Evolutionary conservation across 2,113 vertebrate species (phyloP).

Genomic region (Irena cyanogastra): DNA sequence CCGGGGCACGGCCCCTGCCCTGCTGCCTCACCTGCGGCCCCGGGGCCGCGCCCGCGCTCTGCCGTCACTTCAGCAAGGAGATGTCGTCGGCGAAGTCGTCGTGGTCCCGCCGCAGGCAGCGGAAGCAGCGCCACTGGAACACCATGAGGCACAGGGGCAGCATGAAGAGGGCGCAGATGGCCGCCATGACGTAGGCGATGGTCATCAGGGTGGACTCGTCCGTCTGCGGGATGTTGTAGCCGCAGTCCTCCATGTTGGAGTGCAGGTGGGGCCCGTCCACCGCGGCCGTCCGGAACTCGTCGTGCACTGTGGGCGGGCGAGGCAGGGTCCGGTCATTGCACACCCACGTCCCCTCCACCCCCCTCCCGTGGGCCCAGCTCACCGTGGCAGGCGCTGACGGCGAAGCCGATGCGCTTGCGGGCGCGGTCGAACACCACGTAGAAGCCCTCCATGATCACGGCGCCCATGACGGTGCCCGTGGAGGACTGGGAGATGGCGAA

Average conservation of each 20-base stretch:
- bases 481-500: slow-evolving; percentile 96
- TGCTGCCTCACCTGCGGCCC: background rate
- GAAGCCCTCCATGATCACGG: slow-evolving; percentile 98
- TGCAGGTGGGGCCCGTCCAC: slow-evolving; percentile 89
- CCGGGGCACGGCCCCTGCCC: background rate
- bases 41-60: background rate
- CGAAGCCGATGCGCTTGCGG: slow-evolving; percentile 90
- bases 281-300: slow-evolving; percentile 86
- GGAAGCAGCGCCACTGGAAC: slow-evolving; percentile 96
- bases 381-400: slow-evolving; percentile 95
- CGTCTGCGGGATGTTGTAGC: slow-evolving; percentile 97
- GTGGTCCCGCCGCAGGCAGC: slow-evolving; percentile 83
- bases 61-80: slow-evolving; percentile 88
- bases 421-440: slow-evolving; percentile 94
- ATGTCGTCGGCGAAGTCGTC: slow-evolving; percentile 95
- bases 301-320: slow-evolving; percentile 75
- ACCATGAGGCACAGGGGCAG: slow-evolving; percentile 97
- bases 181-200: slow-evolving; percentile 97
- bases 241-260: slow-evolving; percentile 91
- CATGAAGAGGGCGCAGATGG: slow-evolving; percentile 98
- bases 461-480: slow-evolving; percentile 95
- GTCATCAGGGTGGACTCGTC: slow-evolving; percentile 99
- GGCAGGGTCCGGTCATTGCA: background rate
- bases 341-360: rapidly evolving
- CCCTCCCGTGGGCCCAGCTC: background rate